Percentiles rank a stretch among this genome's conserved stretches.
These are phyloP conservation scores for Protaetia brevitarsis DNA, from an alignment of 1,140 invertebrate genomes.

Conservation along the genomic window DNA sequence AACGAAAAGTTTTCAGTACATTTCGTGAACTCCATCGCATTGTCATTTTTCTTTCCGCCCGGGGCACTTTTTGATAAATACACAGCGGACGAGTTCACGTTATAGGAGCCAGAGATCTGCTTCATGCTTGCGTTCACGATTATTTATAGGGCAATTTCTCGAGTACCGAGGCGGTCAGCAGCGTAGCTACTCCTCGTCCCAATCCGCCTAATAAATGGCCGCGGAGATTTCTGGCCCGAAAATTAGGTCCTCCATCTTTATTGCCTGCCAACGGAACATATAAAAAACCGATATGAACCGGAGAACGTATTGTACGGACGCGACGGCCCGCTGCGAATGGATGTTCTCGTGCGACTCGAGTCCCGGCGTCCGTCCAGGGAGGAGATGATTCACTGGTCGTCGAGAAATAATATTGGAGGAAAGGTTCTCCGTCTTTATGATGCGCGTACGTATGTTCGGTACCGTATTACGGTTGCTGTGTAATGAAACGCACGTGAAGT, in stretches of 20 bases:
- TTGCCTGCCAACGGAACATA: conserved; percentile 41
- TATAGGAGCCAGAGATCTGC: too few relatives aligned
- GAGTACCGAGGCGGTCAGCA: background rate
- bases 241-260: conserved; percentile 46
- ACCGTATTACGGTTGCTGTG: background rate
- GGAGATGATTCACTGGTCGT: background rate
- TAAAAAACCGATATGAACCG: conserved; percentile 41
- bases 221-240: conserved; percentile 37
- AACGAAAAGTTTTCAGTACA: too few relatives aligned
- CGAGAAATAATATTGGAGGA: conserved; percentile 10
- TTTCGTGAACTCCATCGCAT: too few relatives aligned
- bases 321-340: conserved; percentile 34
- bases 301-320: conserved; percentile 40
- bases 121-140: too few relatives aligned
- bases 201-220: conserved; percentile 32
- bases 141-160: conserved; percentile 10
- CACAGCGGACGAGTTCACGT: too few relatives aligned
- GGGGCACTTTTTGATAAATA: too few relatives aligned
- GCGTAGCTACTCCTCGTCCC: background rate
- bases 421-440: too few relatives aligned
- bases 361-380: background rate
- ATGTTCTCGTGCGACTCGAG: conserved; percentile 9
- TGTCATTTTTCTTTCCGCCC: too few relatives aligned
- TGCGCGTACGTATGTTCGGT: too few relatives aligned
- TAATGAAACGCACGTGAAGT: background rate